Conservation (phyloP, 2,113 vertebrate genomes). For the Coreoperca whiteheadi region DNA sequence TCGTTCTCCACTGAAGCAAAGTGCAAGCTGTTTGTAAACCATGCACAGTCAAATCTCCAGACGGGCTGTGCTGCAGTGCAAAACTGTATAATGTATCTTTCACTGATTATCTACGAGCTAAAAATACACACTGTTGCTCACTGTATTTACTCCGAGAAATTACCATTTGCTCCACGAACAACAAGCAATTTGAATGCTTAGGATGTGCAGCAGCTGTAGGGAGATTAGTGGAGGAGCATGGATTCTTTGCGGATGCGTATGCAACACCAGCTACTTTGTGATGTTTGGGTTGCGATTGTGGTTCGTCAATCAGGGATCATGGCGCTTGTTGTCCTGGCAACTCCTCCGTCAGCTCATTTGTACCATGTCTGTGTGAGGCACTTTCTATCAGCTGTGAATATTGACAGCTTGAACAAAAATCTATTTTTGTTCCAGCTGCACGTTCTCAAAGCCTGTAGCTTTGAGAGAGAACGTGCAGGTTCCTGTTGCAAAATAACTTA, state of each 20-base stretch:
- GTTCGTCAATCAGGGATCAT: constrained; percentile 60
- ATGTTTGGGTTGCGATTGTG: constrained; percentile 64
- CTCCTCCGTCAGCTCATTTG: constrained; percentile 50
- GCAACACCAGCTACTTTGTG: constrained; percentile 64
- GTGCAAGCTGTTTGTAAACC: constrained; percentile 60
- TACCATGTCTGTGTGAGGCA: constrained; percentile 42
- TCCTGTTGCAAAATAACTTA: constrained; percentile 5
- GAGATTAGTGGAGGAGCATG: constrained; percentile 59
- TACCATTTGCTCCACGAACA: constrained; percentile 48
- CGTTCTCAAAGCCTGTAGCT: not conserved
- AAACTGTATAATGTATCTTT: constrained; percentile 64
- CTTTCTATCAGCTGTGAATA: constrained; percentile 60
- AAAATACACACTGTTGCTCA: constrained; percentile 56
- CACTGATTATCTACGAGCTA: constrained; percentile 65
- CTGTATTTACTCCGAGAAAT: constrained; percentile 58
- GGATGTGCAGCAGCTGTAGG: constrained; percentile 58
- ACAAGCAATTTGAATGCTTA: constrained; percentile 10
- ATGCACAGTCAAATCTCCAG: constrained; percentile 30
- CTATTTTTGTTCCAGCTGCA: too few species aligned
- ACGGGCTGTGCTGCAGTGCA: constrained; percentile 44
- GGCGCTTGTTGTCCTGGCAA: constrained; percentile 76
- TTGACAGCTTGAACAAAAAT: constrained; percentile 49
- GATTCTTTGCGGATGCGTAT: constrained; percentile 45
- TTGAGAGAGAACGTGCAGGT: constrained; percentile 10
- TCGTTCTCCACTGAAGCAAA: constrained; percentile 56